Percentiles rank a stretch among this genome's conserved stretches.
These are phyloP conservation scores for Nannobrachium achirus DNA, from an alignment of 2,113 vertebrate genomes.

Conservation along the genomic window DNA sequence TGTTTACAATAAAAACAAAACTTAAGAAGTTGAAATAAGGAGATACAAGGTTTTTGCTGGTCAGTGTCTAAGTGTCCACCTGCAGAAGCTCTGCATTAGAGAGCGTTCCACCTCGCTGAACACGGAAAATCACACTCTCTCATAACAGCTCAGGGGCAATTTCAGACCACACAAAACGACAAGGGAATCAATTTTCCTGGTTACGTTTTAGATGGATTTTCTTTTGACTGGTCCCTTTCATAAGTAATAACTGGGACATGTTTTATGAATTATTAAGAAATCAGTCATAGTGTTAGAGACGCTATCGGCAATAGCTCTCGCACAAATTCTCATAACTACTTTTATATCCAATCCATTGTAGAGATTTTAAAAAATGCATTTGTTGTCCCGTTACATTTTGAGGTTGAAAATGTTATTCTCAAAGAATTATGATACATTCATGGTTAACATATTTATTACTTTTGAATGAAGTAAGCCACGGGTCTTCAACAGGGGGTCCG, in stretches of 20 bases:
- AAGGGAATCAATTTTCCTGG: slow-evolving; percentile 79
- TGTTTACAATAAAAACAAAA: too few relatives aligned
- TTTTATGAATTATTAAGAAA: slow-evolving; percentile 70
- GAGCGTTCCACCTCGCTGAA: slow-evolving; percentile 63
- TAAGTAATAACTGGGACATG: slow-evolving; percentile 64
- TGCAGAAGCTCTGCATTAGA: slow-evolving; percentile 46
- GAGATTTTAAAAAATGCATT: slow-evolving; percentile 30
- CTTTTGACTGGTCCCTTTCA: slow-evolving; percentile 49
- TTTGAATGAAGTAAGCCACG: too few relatives aligned
- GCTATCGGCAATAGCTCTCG: slow-evolving; percentile 14
- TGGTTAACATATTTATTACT: not conserved
- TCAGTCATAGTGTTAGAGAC: slow-evolving; percentile 26
- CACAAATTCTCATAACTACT: slow-evolving; percentile 39
- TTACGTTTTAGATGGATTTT: slow-evolving; percentile 75
- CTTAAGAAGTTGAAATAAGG: too few relatives aligned
- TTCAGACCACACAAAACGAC: slow-evolving; percentile 78
- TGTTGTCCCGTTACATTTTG: slow-evolving; percentile 43
- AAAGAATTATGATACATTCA: slow-evolving; percentile 17
- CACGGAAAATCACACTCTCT: slow-evolving; percentile 70
- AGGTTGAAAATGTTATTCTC: slow-evolving; percentile 4
- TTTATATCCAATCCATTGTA: slow-evolving; percentile 30
- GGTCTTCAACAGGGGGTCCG: too few relatives aligned
- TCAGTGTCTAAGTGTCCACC: slow-evolving; percentile 36
- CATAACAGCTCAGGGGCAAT: slow-evolving; percentile 75
- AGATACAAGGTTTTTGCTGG: too few relatives aligned